These are phyloP conservation scores for Carettochelys insculpta DNA, from an alignment of 2,113 vertebrate genomes.

Conservation along the genomic window DNA sequence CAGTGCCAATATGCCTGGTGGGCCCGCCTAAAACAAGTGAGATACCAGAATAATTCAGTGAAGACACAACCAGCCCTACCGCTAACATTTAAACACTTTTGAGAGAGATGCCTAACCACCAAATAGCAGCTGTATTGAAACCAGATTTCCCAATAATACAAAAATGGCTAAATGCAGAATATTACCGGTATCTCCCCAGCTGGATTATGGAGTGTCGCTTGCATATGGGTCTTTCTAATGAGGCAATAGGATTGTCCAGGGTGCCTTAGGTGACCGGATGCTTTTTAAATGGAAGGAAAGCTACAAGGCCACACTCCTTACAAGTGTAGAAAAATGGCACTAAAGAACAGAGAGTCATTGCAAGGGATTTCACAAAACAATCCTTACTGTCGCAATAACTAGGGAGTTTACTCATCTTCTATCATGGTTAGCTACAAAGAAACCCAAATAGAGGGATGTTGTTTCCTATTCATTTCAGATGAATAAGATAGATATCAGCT, in stretches of 20 bases:
- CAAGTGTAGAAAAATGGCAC: background rate
- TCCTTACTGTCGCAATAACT: background rate
- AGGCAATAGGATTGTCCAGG: background rate
- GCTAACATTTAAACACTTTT: background rate
- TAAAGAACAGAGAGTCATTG: background rate
- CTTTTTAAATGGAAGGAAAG: background rate
- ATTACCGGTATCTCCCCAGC: background rate
- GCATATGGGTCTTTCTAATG: background rate
- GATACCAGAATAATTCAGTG: conserved; percentile 14
- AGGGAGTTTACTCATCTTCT: background rate
- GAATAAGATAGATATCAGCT: background rate
- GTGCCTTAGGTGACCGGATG: background rate
- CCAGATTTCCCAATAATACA: too few relatives aligned
- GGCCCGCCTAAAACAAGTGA: conserved; percentile 83
- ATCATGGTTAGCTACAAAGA: background rate
- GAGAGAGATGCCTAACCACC: background rate
- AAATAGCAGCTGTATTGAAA: background rate
- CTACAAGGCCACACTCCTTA: background rate
- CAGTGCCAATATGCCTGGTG: conserved; percentile 94
- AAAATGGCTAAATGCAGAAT: background rate
- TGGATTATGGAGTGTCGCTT: background rate
- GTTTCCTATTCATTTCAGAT: background rate
- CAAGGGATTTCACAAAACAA: background rate
- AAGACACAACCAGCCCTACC: background rate
- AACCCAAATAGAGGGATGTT: background rate